Base-by-base conservation (phyloP, 2,797 vertebrate genomes). In the Mareca penelope region DNA sequence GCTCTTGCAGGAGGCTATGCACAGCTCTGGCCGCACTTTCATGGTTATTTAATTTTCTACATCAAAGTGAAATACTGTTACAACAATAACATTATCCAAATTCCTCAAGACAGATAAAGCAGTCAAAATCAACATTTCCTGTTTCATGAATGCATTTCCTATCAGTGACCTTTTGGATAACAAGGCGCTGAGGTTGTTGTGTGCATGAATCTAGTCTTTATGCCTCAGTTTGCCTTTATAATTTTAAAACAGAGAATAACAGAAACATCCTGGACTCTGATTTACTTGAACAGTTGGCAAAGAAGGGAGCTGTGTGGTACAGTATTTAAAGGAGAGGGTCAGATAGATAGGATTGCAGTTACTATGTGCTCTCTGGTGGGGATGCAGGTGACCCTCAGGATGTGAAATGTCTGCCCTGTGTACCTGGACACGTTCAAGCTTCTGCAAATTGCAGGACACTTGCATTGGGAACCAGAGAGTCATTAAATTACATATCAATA, bases 401-500 rank as follows among this genome's bases (percentile, higher is more conserved):
- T 22, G 23, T 17, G 56, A 73, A n/a, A 11, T 48, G 21, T 14
- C n/a, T 14, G 7, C 57, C 18, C 37, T 69, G 29, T 12, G 4
- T 35, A n/a, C 19, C 28, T 64, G 17, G 37, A 19, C 18, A 9
- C 15, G 33, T 77, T 23, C 39, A 64, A 1, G 1, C 24, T 52
- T 85, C 68, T 89, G 5, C 19, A 53, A 3, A 35, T 80, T 60
- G 12, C 64, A 71, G 72, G 22, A 7, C 26, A 4, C 39, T 72
- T 68, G 53, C n/a, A 29, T 76, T 56, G 46, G n/a, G 16, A 44
- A 15, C 24, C 60, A 70, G n/a, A 37, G 48, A 31, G 19, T 31
- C 0, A 0, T 77, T 60, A 16, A 22, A 29, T 39, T 60, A 16
- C 18, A 16, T 64, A 35, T 80, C 0, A 0, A 18, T 50, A 55